Conservation (phyloP, 2,113 vertebrate species). For the Pelobates fuscus region DNA sequence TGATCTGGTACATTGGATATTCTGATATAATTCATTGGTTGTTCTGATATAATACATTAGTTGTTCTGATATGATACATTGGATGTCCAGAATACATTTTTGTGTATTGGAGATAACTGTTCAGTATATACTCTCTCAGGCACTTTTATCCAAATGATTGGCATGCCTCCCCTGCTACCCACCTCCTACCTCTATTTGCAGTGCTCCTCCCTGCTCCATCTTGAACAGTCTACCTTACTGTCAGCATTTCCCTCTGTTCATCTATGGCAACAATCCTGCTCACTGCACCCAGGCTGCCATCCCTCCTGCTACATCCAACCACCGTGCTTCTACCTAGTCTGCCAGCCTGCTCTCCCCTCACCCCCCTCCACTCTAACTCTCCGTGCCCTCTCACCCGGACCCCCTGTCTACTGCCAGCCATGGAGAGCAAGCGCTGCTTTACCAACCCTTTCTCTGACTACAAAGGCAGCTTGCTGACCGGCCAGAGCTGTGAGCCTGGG, state of each 20-base stretch:
- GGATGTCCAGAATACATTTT: no score
- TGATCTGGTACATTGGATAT: no score
- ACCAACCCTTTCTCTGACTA: slow-evolving; percentile 84
- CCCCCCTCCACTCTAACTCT: neutral
- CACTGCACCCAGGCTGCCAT: neutral
- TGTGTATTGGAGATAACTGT: no score
- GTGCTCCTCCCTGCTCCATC: neutral
- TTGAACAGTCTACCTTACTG: neutral
- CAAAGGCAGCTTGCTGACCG: slow-evolving; percentile 72
- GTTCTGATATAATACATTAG: no score
- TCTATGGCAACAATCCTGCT: neutral
- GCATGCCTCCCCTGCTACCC: neutral
- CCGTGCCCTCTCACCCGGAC: neutral
- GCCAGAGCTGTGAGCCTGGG: slow-evolving; percentile 68
- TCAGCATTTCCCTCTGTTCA: neutral
- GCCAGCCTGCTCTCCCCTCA: no score
- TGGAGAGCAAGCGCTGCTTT: slow-evolving; percentile 85
- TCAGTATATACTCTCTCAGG: no score
- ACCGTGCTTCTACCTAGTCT: neutral
- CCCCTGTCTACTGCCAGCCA: slow-evolving; percentile 37
- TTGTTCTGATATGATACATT: no score
- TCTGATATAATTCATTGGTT: no score
- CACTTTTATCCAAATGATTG: neutral
- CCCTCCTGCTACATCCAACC: neutral
- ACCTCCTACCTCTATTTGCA: neutral